Conservation (phyloP, 2,888 invertebrate genomes). For the Ditula angustiorana region DNA sequence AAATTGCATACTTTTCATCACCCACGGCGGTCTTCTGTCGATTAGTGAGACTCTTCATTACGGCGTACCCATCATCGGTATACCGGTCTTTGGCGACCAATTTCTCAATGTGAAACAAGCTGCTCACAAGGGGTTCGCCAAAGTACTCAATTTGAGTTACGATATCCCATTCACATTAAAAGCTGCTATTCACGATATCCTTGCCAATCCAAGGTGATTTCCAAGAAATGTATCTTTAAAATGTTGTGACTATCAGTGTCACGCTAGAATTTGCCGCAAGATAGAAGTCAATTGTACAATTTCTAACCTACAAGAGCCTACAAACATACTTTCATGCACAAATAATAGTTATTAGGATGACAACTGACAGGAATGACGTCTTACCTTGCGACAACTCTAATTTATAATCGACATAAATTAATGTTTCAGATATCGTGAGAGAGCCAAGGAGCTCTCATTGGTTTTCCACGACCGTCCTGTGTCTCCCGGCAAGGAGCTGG, state of each 20-base stretch:
- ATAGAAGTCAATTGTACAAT: too few species aligned
- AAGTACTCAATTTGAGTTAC: slow-evolving; percentile 53
- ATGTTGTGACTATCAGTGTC: not conserved
- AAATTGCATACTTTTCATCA: slow-evolving; percentile 56
- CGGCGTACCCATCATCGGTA: slow-evolving; percentile 60
- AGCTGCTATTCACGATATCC: slow-evolving; percentile 54
- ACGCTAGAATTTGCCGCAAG: too few species aligned
- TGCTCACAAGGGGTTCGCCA: slow-evolving; percentile 57
- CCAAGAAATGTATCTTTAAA: not conserved
- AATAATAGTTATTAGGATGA: not conserved
- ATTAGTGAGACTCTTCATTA: slow-evolving; percentile 59
- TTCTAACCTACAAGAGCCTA: too few species aligned
- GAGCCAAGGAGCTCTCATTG: slow-evolving; percentile 46
- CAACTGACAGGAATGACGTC: too few species aligned
- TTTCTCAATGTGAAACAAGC: slow-evolving; percentile 61
- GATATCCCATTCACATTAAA: slow-evolving; percentile 53
- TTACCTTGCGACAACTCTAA: too few species aligned
- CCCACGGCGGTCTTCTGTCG: slow-evolving; percentile 62
- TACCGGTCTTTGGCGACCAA: slow-evolving; percentile 65
- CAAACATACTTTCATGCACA: too few species aligned
- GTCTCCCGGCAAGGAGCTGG: slow-evolving; percentile 82
- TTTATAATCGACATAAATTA: not conserved
- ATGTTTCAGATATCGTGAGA: slow-evolving; percentile 47
- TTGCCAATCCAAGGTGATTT: slow-evolving; percentile 51
- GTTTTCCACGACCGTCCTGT: slow-evolving; percentile 69